Base-by-base conservation (phyloP, 2,888 invertebrate species). In the Andrena marginata region DNA sequence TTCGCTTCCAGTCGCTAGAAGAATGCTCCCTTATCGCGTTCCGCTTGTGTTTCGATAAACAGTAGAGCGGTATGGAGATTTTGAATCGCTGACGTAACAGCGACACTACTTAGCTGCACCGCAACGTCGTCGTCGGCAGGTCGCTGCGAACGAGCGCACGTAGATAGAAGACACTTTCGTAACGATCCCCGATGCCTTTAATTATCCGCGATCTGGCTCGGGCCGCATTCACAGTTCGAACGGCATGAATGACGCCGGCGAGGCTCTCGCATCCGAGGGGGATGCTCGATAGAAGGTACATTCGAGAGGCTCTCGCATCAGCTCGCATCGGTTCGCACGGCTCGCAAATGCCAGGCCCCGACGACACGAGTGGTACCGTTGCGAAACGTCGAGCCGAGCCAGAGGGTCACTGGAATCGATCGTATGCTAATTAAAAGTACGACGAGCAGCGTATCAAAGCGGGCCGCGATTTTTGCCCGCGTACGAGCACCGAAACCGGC, bases 361-460 rank as follows among this genome's bases (percentile, higher is more conserved):
- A 16, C 65, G 67, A 51, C 56, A 56, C 48, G 69, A 70, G 74
- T 42, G 16, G 42, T 33, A 56, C 65, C 70, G 73, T 82, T 87
- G 74, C 84, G 81, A 87, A 87, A 86, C 70, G 60, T 33, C 56
- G 70, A 72, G 49, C 48, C 54, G 56, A 56, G 68, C 54, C 31
- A 51, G 56, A 23, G 56, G 59, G 20, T 29, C 13, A 13, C 42
- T 64, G 33, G 69, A 64, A 78, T 78, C 88, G 79, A 87, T 85
- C 83, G 82, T 88, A 88, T 87, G 88, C 82, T 88, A 88, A 88
- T 88, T 88, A 88, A 85, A 80, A 81, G 70, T 77, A 80, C 79
- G 75, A 67, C 42, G 60, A 69, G 72, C 16, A 51, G 20, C 60
- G 82, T 81, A 86, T 80, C 83, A 77, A 81, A 77, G 70, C 65